These are phyloP conservation scores for Sarcophaga bullata DNA, from an alignment of 1,140 invertebrate species.

Conservation along the genomic window DNA sequence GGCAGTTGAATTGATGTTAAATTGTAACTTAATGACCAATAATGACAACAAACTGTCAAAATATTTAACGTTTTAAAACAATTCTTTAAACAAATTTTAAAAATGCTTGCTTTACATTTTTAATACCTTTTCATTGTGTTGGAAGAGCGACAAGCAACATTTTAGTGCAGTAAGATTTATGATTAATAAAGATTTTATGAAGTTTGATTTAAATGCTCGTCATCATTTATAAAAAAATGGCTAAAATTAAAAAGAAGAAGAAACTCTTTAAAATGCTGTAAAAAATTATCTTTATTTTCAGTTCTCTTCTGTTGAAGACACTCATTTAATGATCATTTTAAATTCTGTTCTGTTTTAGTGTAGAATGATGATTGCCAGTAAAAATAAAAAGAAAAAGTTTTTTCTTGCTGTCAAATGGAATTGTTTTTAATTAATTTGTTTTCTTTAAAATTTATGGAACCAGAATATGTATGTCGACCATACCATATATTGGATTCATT, in stretches of 20 bases:
- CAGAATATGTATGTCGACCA: too few species aligned
- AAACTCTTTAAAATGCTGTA: background rate
- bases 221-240: too few species aligned
- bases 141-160: too few species aligned
- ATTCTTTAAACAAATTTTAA: background rate
- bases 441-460: too few species aligned
- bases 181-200: slow-evolving; percentile 37
- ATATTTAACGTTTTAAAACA: slow-evolving; percentile 31
- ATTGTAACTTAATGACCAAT: slow-evolving; percentile 39
- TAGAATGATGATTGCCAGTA: background rate
- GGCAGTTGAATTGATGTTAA: slow-evolving; percentile 16
- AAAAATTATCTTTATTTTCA: background rate
- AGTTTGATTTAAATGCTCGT: slow-evolving; percentile 12
- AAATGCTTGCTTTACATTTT: too few species aligned
- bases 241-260: too few species aligned
- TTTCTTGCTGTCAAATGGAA: background rate
- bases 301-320: too few species aligned
- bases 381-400: background rate
- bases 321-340: background rate
- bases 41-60: slow-evolving; percentile 38
- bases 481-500: too few species aligned
- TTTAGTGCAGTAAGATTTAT: slow-evolving; percentile 4
- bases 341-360: background rate
- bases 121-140: too few species aligned
- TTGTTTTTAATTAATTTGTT: slow-evolving; percentile 9